Percentiles rank a stretch among this genome's conserved stretches.
phyloP scores from a whole-genome alignment of 1,140 invertebrate genomes.

The Musca domestica region DNA sequence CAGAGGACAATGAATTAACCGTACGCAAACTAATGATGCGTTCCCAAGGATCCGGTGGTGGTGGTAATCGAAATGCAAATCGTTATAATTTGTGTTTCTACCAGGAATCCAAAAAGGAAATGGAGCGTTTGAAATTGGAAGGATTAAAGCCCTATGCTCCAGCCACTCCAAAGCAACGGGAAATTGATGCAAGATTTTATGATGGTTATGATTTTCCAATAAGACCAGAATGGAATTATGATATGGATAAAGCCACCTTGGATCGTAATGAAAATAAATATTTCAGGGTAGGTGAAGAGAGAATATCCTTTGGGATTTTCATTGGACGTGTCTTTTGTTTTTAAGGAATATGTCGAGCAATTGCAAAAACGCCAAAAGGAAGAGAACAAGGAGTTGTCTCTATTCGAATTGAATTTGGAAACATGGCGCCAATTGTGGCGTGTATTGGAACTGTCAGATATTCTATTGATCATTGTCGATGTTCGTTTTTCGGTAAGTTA shows the following conservation, averaged over 20 bases:
- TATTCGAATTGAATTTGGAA: conserved; percentile 87
- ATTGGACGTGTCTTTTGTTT: conserved; percentile 21
- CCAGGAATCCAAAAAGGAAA: conserved; percentile 67
- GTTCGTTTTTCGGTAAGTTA: conserved; percentile 77
- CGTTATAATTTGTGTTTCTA: conserved; percentile 75
- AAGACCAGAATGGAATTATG: conserved; percentile 77
- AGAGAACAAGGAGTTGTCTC: conserved; percentile 56
- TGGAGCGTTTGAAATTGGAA: conserved; percentile 64
- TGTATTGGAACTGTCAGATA: conserved; percentile 87
- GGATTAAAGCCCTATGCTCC: conserved; percentile 60
- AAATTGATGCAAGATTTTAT: conserved; percentile 69
- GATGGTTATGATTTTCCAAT: conserved; percentile 75
- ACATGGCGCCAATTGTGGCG: conserved; percentile 93
- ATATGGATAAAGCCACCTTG: conserved; percentile 68
- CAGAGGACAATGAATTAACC: conserved; percentile 57
- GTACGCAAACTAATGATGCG: conserved; percentile 53
- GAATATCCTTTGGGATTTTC: neutral
- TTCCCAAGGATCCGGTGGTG: conserved; percentile 39
- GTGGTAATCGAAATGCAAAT: conserved; percentile 53
- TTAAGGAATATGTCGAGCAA: conserved; percentile 57
- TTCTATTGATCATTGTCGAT: conserved; percentile 81
- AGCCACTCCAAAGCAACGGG: conserved; percentile 62
- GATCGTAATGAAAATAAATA: conserved; percentile 74
- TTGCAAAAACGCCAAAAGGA: conserved; percentile 53
- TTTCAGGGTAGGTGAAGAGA: conserved; percentile 62